Percentiles rank a stretch among this genome's conserved stretches.
Evolutionary conservation across 2,113 vertebrate species (phyloP).

Genomic region (Pterocles orientalis): DNA sequence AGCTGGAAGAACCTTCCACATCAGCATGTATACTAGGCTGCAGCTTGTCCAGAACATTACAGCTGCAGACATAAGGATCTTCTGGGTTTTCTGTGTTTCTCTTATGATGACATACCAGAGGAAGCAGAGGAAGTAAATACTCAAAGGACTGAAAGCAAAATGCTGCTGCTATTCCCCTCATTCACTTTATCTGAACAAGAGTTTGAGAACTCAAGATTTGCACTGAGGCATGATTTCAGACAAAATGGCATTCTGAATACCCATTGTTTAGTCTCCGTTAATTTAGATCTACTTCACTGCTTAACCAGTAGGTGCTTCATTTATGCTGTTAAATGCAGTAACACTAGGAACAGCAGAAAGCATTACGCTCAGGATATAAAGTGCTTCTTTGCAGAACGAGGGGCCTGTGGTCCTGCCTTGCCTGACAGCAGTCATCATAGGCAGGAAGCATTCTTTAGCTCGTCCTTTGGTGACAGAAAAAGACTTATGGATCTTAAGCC

Average conservation of each 20-base stretch:
- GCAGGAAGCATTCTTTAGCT: not conserved
- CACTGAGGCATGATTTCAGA: not conserved
- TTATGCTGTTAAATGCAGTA: not conserved
- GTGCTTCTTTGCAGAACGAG: not conserved
- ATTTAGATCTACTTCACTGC: not conserved
- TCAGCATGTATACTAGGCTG: not conserved
- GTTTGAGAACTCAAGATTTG: not conserved
- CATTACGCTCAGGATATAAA: not conserved
- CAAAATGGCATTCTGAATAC: not conserved
- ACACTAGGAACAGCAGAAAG: not conserved
- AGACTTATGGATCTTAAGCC: not conserved
- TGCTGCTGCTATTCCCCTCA: not conserved
- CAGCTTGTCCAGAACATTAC: not conserved
- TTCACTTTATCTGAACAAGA: not conserved
- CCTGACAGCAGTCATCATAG: not conserved
- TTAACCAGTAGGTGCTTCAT: not conserved
- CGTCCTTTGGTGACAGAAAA: not conserved
- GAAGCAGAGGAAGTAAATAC: not conserved
- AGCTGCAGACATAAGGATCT: not conserved
- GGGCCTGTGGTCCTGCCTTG: not conserved
- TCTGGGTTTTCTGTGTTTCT: not conserved
- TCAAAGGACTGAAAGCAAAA: not conserved
- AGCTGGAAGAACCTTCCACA: not conserved
- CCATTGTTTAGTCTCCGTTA: not conserved
- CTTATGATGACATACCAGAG: not conserved